phyloP scores from a whole-genome alignment of 1,140 invertebrate genomes.

The Trypoxylus dichotomus region DNA sequence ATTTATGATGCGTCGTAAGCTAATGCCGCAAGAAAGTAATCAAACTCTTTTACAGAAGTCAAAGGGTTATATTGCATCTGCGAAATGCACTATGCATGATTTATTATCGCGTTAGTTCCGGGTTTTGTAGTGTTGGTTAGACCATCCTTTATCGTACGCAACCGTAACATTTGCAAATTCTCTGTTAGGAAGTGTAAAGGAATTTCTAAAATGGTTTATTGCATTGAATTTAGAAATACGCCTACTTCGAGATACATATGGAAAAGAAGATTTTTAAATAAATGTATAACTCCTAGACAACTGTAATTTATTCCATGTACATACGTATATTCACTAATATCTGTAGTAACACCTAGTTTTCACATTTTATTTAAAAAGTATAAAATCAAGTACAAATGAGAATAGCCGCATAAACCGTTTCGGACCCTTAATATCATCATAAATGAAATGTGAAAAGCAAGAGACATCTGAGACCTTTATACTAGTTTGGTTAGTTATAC shows the following conservation, averaged over 20 bases:
- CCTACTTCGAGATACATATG: background rate
- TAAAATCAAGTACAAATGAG: no score
- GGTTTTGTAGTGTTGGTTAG: constrained; percentile 20
- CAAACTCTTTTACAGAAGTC: constrained; percentile 34
- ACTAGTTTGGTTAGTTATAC: no score
- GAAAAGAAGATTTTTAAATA: background rate
- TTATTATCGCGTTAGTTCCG: constrained; percentile 38
- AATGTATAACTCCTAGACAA: background rate
- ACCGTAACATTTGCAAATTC: constrained; percentile 1
- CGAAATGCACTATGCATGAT: constrained; percentile 31
- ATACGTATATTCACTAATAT: no score
- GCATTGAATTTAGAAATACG: no score
- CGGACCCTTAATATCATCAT: no score
- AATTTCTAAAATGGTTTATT: no score
- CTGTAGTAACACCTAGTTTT: no score
- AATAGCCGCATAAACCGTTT: no score
- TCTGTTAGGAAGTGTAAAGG: background rate
- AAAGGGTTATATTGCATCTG: constrained; percentile 38
- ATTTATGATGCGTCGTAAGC: constrained; percentile 35
- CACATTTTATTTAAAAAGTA: no score
- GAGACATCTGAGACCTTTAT: no score
- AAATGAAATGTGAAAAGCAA: no score
- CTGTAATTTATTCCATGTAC: no score
- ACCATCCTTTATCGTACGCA: background rate
- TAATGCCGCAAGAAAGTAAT: constrained; percentile 33